phyloP scores from a whole-genome alignment of 2,888 invertebrate genomes.

The Maniola hyperantus region DNA sequence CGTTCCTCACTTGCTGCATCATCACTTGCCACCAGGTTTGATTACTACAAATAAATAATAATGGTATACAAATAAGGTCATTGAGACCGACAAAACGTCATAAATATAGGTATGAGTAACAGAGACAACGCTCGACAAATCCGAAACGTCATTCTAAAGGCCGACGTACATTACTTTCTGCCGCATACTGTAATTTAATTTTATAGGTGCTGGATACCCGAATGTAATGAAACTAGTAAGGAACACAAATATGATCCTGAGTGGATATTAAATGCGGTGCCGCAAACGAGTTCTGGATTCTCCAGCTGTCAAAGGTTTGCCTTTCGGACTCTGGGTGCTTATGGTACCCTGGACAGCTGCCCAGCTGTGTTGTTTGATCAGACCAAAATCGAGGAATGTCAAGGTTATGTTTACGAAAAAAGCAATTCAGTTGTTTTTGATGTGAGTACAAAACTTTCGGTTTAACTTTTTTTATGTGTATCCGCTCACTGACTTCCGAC shows the following conservation, averaged over 20 bases:
- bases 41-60: no score
- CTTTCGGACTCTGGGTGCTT: constrained; percentile 43
- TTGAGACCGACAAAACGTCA: no score
- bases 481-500: no score
- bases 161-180: no score
- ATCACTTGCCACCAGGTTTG: no score
- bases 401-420: constrained; percentile 60
- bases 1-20: no score
- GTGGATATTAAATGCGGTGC: constrained; percentile 75
- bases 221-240: constrained; percentile 70
- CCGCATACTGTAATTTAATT: no score
- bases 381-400: constrained; percentile 47
- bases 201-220: constrained; percentile 75
- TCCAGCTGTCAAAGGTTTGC: constrained; percentile 73
- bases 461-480: no score
- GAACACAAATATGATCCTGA: constrained; percentile 55
- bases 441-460: constrained; percentile 49
- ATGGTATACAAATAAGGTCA: no score
- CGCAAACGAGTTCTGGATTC: constrained; percentile 55
- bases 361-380: constrained; percentile 56
- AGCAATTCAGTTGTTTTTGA: constrained; percentile 69
- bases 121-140: no score
- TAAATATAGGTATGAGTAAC: no score
- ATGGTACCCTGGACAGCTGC: constrained; percentile 54
- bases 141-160: no score